A percentile compares a stretch with the other conserved stretches of the same genome.
phyloP scores from a whole-genome alignment of 2,113 vertebrate species.

The Oplegnathus fasciatus region DNA sequence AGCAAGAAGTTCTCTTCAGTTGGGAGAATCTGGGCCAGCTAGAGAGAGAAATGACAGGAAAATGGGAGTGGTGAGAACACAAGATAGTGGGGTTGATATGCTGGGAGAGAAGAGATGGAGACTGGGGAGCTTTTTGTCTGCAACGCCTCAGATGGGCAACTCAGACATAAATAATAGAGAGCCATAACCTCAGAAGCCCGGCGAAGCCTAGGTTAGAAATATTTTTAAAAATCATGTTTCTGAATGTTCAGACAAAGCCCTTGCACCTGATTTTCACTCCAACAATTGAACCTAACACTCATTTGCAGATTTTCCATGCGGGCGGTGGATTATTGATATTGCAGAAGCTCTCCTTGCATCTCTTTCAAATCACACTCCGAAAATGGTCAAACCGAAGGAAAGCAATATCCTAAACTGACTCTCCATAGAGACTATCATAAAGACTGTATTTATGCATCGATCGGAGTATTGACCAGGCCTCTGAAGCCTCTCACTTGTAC shows the following conservation, averaged over 20 bases:
- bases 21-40: constrained; percentile 98
- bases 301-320: constrained; percentile 29
- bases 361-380: constrained; percentile 13
- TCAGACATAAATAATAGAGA: constrained; percentile 71
- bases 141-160: constrained; percentile 52
- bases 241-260: constrained; percentile 20
- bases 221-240: constrained; percentile 27
- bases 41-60: constrained; percentile 58
- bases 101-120: constrained; percentile 21
- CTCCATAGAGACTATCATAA: constrained; percentile 32
- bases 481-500: background rate
- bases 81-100: constrained; percentile 46
- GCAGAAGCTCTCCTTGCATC: constrained; percentile 27
- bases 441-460: constrained; percentile 49
- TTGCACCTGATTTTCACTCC: background rate
- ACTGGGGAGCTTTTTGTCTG: constrained; percentile 55
- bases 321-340: constrained; percentile 42
- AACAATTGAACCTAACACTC: constrained; percentile 2
- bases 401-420: constrained; percentile 28
- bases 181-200: constrained; percentile 44
- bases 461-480: constrained; percentile 42
- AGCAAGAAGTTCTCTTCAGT: constrained; percentile 98
- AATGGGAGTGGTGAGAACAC: constrained; percentile 58
- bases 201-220: constrained; percentile 9
- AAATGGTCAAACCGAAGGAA: constrained; percentile 34